A percentile compares a stretch with the other conserved stretches of the same genome.
These are phyloP conservation scores for Sander vitreus DNA, from an alignment of 2,113 vertebrate species.

Conservation along the genomic window DNA sequence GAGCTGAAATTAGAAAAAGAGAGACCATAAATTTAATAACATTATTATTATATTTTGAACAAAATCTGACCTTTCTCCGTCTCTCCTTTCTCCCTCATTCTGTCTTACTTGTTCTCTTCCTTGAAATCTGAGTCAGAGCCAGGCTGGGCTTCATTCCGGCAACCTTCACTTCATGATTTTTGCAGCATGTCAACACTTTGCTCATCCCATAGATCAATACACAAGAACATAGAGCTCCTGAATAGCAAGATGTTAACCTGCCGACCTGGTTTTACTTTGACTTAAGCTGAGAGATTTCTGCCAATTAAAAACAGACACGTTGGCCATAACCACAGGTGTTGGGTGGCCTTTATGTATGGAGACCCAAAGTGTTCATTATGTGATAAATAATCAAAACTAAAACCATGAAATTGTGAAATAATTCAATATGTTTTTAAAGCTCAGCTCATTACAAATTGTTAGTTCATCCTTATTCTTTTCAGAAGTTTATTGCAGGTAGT, in stretches of 20 bases:
- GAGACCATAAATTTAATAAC: constrained; percentile 2
- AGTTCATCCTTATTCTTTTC: background rate
- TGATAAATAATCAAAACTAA: background rate
- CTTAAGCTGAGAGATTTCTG: background rate
- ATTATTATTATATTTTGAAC: constrained; percentile 10
- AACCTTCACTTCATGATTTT: constrained; percentile 70
- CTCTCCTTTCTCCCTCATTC: constrained; percentile 16
- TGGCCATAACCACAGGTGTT: background rate
- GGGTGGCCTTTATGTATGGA: no score
- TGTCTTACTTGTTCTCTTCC: constrained; percentile 7
- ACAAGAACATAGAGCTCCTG: constrained; percentile 16
- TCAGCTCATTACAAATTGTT: background rate
- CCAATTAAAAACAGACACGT: background rate
- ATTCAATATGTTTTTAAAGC: background rate
- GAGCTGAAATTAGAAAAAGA: constrained; percentile 87
- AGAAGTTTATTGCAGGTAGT: background rate
- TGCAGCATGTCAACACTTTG: constrained; percentile 63
- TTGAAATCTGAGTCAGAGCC: constrained; percentile 66
- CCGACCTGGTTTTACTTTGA: background rate
- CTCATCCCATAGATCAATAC: constrained; percentile 58
- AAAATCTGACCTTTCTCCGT: constrained; percentile 27
- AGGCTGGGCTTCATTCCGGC: constrained; percentile 26
- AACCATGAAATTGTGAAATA: background rate
- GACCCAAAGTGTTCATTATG: background rate
- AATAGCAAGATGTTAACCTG: background rate